Evolutionary conservation across 2,113 vertebrate species (phyloP), one percentile per base, ranked within the genome.

Genomic region (Phrynosoma platyrhinos): DNA sequence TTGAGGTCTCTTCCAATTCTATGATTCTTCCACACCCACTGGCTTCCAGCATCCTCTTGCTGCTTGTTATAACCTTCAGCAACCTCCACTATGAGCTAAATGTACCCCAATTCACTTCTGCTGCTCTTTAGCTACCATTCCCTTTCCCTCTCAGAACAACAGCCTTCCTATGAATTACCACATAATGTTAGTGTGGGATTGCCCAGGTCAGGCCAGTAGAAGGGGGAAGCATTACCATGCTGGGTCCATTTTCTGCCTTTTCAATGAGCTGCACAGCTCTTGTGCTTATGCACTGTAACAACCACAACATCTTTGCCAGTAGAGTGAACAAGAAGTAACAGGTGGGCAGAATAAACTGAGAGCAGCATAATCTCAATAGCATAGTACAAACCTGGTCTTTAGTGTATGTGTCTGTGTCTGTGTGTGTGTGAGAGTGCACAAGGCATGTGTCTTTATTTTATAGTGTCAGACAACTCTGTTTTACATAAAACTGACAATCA

Each of bases 401-500:
- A 40, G 14, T 40, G 13, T 42, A 8, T 32, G 21, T 68, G 47
- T 52, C 9, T 74, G 5, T 76, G 23, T 25, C 32, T 40, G 52
- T 71, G 40, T 74, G 47, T 84, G 12, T 36, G 1, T 75, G 74
- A 62, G 91, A 68, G 86, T 36, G 75, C 68, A 58, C 79, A 83
- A 64, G 32, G 80, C 66, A 64, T 47, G 25, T 21, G 4, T 85
- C 58, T 32, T 83, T 69, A 13, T n/a, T 3, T 78, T 75, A 80
- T 90, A 91, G 78, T 53, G 91, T n/a, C 1, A 0, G 0, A 53
- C 58, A 84, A 68, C 90, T 78, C 88, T 92, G 79, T 53, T 91
- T 86, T 68, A 81, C n/a, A 83, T 55, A 79, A 88, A 85, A 91
- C 82, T 93, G 62, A 27, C 89, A 90, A 71, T 47, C 42, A 89